Base-by-base conservation (phyloP, 2,113 vertebrate species). In the Istiophorus platypterus region DNA sequence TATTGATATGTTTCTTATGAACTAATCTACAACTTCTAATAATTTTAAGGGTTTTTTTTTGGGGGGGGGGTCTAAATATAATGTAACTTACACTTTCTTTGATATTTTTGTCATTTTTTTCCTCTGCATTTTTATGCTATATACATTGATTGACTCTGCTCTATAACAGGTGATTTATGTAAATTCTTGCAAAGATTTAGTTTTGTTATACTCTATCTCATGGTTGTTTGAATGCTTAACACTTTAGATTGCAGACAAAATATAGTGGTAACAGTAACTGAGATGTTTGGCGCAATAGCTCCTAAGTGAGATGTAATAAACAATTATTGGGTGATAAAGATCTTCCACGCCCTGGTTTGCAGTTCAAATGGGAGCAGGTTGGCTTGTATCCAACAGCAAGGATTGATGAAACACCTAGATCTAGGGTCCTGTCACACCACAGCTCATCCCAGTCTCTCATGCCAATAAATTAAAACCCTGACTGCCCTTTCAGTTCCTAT, bases 401-500 rank as follows among this genome's bases (percentile, higher is more conserved):
- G 83, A 88, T 92, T 92, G 86, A 93, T 91, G 62, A 3, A 86
- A 68, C 81, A 85, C 64, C 64, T 61, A 22, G 61, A 86, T 70
- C 83, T 72, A 14, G 7, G 74, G 70, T 79, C 66, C 71, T 27
- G 47, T 80, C 78, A 85, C 63, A 69, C 71, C 71, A 22, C 15
- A 1, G 24, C 59, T 78, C 72, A 61, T 52, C 66, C 66, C 77
- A 27, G 31, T 41, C 59, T 85, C 75, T 77, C 81, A 57, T 27
- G 45, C 70, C 85, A 81, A 76, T 94, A 88, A 92, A 91, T 93
- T 79, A 88, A 83, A 67, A 75, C 82, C 74, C 63, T 7, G 54
- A 67, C 87, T 62, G 77, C 69, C 85, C 82, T 89, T 89, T 90
- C 80, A 80, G 81, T 76, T 85, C 74, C 85, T 64, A 91, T 93